Evolutionary conservation across 2,797 vertebrate genomes (phyloP).

Genomic region (Nyctalus aviator): DNA sequence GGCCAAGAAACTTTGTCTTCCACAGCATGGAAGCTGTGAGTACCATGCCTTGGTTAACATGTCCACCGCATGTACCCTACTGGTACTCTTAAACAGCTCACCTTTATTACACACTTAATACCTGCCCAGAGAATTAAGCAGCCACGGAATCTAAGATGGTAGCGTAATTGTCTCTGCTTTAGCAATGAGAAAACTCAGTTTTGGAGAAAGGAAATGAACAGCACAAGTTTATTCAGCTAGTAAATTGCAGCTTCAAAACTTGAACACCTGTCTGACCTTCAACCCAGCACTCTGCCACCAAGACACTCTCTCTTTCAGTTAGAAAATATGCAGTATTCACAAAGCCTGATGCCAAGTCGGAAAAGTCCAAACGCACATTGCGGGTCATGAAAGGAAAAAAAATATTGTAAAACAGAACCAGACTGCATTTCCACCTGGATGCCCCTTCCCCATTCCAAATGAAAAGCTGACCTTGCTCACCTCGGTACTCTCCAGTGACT

Average conservation of each 20-base stretch:
- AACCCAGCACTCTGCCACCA: background rate
- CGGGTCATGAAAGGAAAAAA: slow-evolving; percentile 38
- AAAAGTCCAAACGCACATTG: slow-evolving; percentile 54
- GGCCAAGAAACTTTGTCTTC: background rate
- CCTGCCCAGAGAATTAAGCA: background rate
- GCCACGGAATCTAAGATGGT: background rate
- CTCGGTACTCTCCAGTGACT: slow-evolving; percentile 46
- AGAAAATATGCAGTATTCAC: background rate
- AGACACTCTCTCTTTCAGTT: slow-evolving; percentile 9
- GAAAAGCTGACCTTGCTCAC: slow-evolving; percentile 25
- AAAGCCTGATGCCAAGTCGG: background rate
- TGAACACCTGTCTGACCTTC: background rate
- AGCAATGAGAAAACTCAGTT: slow-evolving; percentile 22
- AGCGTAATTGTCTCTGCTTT: background rate
- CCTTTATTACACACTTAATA: slow-evolving; percentile 2
- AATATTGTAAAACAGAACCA: background rate
- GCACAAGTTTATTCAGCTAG: background rate
- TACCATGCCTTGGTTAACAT: background rate
- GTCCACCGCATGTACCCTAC: background rate
- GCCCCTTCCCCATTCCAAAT: slow-evolving; percentile 12
- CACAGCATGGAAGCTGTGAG: background rate
- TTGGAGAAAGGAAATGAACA: background rate
- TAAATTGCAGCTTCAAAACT: background rate
- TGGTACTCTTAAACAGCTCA: background rate
- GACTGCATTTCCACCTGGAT: background rate